Conservation (phyloP, 2,888 invertebrate genomes). For the Criorhina ranunculi region DNA sequence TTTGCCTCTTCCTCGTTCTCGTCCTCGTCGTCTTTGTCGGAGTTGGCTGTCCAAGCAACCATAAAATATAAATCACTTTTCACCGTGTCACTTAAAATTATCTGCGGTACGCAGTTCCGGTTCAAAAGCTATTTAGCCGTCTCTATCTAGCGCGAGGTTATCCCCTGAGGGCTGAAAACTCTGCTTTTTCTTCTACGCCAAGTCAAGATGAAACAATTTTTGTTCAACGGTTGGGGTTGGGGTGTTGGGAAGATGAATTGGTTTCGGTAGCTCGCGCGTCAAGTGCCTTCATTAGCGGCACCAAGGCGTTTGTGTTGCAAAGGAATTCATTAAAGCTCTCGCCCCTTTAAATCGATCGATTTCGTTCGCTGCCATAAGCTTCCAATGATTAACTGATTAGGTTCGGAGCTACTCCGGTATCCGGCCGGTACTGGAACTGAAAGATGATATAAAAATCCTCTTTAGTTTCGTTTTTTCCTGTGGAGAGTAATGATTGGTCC, state of each 20-base stretch:
- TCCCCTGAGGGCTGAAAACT: constrained; percentile 25
- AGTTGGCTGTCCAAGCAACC: constrained; percentile 70
- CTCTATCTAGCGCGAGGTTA: constrained; percentile 48
- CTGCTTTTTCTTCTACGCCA: constrained; percentile 9
- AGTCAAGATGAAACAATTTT: constrained; percentile 51
- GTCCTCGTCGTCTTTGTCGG: constrained; percentile 1
- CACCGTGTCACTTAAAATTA: constrained; percentile 72
- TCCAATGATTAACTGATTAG: constrained; percentile 65
- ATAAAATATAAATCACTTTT: constrained; percentile 75
- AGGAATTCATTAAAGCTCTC: neutral
- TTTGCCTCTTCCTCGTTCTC: neutral
- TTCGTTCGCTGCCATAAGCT: constrained; percentile 20
- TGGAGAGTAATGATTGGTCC: constrained; percentile 25
- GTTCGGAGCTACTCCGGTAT: constrained; percentile 15
- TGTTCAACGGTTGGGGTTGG: neutral
- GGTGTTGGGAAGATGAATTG: constrained; percentile 57
- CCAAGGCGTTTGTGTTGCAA: neutral
- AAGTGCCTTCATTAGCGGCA: constrained; percentile 57
- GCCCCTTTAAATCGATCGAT: constrained; percentile 60
- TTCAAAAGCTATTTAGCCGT: constrained; percentile 61
- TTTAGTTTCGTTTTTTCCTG: neutral
- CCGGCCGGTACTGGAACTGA: constrained; percentile 2
- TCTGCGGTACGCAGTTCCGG: constrained; percentile 71
- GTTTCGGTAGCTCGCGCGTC: constrained; percentile 48
- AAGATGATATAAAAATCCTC: constrained; percentile 39